Base-by-base conservation (phyloP, 2,797 vertebrate species). In the Pygocentrus nattereri region DNA sequence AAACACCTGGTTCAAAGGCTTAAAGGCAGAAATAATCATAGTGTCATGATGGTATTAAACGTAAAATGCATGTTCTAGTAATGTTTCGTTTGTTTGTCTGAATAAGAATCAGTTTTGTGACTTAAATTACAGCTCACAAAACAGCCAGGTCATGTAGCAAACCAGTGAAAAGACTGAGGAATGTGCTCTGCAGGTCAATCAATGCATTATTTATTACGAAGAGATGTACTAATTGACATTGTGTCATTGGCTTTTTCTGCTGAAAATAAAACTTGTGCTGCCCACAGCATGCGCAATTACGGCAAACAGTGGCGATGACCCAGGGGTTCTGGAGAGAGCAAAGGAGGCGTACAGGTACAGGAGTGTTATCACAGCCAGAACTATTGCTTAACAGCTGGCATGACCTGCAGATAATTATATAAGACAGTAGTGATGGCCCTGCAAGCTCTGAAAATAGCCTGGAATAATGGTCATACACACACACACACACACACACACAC, bases 211-310 rank as follows among this genome's bases (percentile, higher is more conserved):
- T 3, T 54, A 4, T 7, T 13, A 19, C 27, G 16, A 30, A 5
- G 5, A 16, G 7, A 31, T 18, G 59, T 30, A 1, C 23, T 64
- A 10, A 19, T 19, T 64, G 10, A 5, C 18, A 30, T 8, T 61
- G 13, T 23, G 19, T 6, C 2, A 30, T 18, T 62, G 59, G 0
- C 27, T 34, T 64, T 64, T 61, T 19, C 30, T 19, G 11, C 0
- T 12, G 16, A 69, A 23, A 44, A 34, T 54, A 25, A 58, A 41
- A 41, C 15, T 27, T 25, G 31, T 31, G n/a, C 8, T 61, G 11
- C 23, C 30, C 6, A 58, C 62, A 94, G 92, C 83, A 73, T 92
- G 83, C n/a, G 69, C 52, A 50, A 80, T 78, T 56, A 76, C 70
- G 10, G 89, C 85, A 6, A 38, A 83, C 6, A 6, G 2, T 21